Conservation (phyloP, 2,888 invertebrate genomes). For the Apocheima hispidaria region DNA sequence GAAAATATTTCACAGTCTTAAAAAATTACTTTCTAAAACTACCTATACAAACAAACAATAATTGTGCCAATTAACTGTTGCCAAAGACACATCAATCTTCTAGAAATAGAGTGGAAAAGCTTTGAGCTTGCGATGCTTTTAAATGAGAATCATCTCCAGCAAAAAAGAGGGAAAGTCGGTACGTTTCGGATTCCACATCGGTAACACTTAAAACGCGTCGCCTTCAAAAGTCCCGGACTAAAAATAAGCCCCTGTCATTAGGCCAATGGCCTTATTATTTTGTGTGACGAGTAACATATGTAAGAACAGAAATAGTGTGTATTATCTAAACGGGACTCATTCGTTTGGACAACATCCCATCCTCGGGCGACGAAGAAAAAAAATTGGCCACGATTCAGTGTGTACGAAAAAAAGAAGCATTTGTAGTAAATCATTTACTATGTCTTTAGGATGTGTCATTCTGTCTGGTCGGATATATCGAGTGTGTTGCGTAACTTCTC, state of each 20-base stretch:
- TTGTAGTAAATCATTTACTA: slow-evolving; percentile 71
- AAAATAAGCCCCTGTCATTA: slow-evolving; percentile 80
- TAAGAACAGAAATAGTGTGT: slow-evolving; percentile 80
- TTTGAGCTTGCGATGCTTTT: slow-evolving; percentile 20
- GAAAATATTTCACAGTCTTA: background rate
- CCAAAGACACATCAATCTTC: slow-evolving; percentile 28
- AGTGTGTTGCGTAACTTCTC: slow-evolving; percentile 58
- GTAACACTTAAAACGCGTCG: slow-evolving; percentile 66
- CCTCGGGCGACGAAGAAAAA: slow-evolving; percentile 59
- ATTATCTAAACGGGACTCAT: slow-evolving; percentile 80
- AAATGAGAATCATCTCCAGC: slow-evolving; percentile 40
- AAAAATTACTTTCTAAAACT: slow-evolving; percentile 14
- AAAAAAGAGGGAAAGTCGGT: slow-evolving; percentile 51
- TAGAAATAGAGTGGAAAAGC: slow-evolving; percentile 31
- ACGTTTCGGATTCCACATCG: slow-evolving; percentile 52
- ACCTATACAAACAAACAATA: slow-evolving; percentile 27
- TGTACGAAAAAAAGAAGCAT: slow-evolving; percentile 56
- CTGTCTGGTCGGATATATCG: slow-evolving; percentile 57
- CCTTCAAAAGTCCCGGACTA: slow-evolving; percentile 70
- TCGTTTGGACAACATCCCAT: slow-evolving; percentile 65
- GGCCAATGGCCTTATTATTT: slow-evolving; percentile 85
- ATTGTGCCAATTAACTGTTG: slow-evolving; percentile 31
- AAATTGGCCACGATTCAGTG: slow-evolving; percentile 76
- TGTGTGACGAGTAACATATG: slow-evolving; percentile 82
- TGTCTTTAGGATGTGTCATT: slow-evolving; percentile 65